phyloP scores from a whole-genome alignment of 2,113 vertebrate species.

The Ochotona princeps region DNA sequence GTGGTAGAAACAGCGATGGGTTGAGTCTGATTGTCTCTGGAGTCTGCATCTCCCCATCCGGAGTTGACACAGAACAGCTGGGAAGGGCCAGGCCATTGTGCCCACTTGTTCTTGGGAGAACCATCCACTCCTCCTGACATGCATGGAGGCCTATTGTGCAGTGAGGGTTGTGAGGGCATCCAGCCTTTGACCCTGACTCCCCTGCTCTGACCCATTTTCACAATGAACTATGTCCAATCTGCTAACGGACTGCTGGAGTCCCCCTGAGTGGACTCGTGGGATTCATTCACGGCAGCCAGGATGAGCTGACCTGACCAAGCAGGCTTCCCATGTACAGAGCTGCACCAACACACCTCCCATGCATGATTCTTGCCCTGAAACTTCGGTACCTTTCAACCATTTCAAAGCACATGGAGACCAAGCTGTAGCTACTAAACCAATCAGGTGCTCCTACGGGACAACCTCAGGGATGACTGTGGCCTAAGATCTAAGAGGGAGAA shows the following conservation, averaged over 20 bases:
- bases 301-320: neutral
- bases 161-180: neutral
- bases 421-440: neutral
- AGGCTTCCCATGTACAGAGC: neutral
- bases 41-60: neutral
- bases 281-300: neutral
- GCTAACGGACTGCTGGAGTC: neutral
- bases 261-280: neutral
- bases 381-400: neutral
- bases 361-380: conserved; percentile 28
- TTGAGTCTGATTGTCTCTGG: neutral
- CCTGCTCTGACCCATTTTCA: neutral
- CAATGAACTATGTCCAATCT: neutral
- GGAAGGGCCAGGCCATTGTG: neutral
- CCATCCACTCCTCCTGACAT: neutral
- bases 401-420: neutral
- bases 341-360: neutral
- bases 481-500: neutral
- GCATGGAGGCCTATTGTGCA: neutral
- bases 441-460: neutral
- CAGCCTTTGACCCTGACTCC: neutral
- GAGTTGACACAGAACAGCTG: rapidly evolving
- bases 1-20: neutral
- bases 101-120: neutral
- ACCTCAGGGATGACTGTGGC: neutral